phyloP scores from a whole-genome alignment of 1,140 invertebrate genomes.

The Episyrphus balteatus region DNA sequence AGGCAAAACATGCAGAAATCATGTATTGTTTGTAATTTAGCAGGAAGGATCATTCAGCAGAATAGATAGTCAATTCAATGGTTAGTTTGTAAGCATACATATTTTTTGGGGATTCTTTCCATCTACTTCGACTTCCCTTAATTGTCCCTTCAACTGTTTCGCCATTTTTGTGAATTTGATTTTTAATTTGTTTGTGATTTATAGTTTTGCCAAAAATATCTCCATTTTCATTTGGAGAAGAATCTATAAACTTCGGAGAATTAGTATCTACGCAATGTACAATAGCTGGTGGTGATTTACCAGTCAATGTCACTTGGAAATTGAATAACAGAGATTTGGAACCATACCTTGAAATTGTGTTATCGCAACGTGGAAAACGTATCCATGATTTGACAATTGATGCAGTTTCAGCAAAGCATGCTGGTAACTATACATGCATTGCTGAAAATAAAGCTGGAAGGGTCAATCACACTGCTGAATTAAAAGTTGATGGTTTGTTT shows the following conservation, averaged over 20 bases:
- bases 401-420: conserved; percentile 58
- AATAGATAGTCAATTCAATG: conserved; percentile 60
- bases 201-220: conserved; percentile 54
- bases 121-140: neutral
- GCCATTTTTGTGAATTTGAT: neutral
- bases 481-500: conserved; percentile 64
- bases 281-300: conserved; percentile 62
- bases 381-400: conserved; percentile 66
- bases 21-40: conserved; percentile 53
- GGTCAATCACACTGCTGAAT: conserved; percentile 50
- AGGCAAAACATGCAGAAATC: conserved; percentile 57
- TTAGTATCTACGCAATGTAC: conserved; percentile 56
- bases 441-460: conserved; percentile 57
- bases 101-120: neutral
- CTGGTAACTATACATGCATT: conserved; percentile 69
- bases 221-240: conserved; percentile 52
- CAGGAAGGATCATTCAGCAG: conserved; percentile 52
- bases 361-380: conserved; percentile 53
- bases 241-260: conserved; percentile 57
- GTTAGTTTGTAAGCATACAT: conserved; percentile 44
- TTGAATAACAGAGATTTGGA: conserved; percentile 45
- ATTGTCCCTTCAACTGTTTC: neutral
- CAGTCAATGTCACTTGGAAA: conserved; percentile 59
- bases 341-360: conserved; percentile 40
- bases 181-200: conserved; percentile 9